Base-by-base conservation (phyloP, 1,140 invertebrate genomes). In the Micrasema minimum region DNA sequence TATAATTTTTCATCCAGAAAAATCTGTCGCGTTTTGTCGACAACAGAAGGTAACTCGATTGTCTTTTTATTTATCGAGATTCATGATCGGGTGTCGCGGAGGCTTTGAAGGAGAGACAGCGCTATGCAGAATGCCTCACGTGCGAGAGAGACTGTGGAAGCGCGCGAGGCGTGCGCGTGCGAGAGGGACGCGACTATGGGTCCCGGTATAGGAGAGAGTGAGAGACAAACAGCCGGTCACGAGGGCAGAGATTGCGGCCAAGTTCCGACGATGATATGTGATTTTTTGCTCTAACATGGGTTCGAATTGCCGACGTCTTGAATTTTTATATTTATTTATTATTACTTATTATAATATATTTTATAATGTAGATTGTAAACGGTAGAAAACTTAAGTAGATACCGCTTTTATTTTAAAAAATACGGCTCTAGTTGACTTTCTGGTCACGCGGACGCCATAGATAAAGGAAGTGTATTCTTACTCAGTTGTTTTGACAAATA, bases 171-270 rank as follows among this genome's bases (percentile, higher is more conserved):
- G 53, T 57, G 66, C 66, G 51, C 53, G 66, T 45, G 51, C 38
- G 55, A 69, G 43, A 4, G 66, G 14, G 66, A 50, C 43, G 26
- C 9, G 2, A 20, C 23, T 10, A 55, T 18, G 1, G 20, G 4
- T 12, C n/a, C 5, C 12, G 0, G 10, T 9, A n/a, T 16, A 9
- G 2, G 65, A n/a, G 35, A 7, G 65, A 67, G n/a, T 2, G 65
- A 43, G 50, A 67, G 26, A 50, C 2, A 20, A 20, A 41, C 11
- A 46, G 11, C 26, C 69, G 72, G 72, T 74, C 72, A 74, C 72
- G 72, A 74, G 72, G 72, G 72, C 72, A 74, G 64, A 70, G 72
- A 74, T 71, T 68, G 69, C 48, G 65, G 67, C 72, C 38, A 11
- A 64, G 64, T 61, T 50, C 68, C 57, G 64, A 71, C 66, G 65